phyloP scores from a whole-genome alignment of 2,797 vertebrate species.

The Percopsis omiscomaycus region DNA sequence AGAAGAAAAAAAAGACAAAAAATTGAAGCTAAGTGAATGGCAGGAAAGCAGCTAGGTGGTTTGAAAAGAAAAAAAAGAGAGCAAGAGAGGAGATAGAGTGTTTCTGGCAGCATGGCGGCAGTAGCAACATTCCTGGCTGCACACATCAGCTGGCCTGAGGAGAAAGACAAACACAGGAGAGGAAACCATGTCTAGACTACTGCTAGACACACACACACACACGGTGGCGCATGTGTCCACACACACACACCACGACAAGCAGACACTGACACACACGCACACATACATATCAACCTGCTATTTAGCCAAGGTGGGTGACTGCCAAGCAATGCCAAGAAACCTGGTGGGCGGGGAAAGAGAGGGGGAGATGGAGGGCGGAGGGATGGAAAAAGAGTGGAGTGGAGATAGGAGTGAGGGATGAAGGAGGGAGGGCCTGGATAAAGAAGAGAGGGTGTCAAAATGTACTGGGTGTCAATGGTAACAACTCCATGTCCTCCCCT shows the following conservation, averaged over 20 bases:
- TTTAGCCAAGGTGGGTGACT: conserved; percentile 70
- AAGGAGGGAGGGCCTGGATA: conserved; percentile 23
- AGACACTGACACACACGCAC: conserved; percentile 21
- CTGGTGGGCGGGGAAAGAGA: conserved; percentile 7
- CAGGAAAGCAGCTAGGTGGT: too few relatives aligned
- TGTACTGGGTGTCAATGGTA: conserved; percentile 15
- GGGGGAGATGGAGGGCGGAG: conserved; percentile 1
- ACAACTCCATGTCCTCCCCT: conserved; percentile 8
- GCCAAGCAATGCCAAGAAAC: conserved; percentile 68
- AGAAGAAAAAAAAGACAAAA: not conserved
- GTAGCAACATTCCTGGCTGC: conserved; percentile 75
- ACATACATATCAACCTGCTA: conserved; percentile 67
- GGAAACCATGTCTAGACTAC: conserved; percentile 78
- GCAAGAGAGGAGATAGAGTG: conserved; percentile 15
- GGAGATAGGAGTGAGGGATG: conserved; percentile 44
- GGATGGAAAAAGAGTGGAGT: conserved; percentile 41
- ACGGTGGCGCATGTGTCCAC: not conserved
- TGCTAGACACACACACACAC: conserved; percentile 43
- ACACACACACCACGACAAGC: not conserved
- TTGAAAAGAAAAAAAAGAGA: not conserved
- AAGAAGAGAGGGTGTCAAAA: conserved; percentile 28
- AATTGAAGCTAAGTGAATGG: not conserved
- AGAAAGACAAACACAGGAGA: conserved; percentile 78
- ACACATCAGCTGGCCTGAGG: conserved; percentile 76
- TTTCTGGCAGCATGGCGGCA: conserved; percentile 59